Conservation (phyloP, 2,113 vertebrate species). For the Atherinomorus stipes region DNA sequence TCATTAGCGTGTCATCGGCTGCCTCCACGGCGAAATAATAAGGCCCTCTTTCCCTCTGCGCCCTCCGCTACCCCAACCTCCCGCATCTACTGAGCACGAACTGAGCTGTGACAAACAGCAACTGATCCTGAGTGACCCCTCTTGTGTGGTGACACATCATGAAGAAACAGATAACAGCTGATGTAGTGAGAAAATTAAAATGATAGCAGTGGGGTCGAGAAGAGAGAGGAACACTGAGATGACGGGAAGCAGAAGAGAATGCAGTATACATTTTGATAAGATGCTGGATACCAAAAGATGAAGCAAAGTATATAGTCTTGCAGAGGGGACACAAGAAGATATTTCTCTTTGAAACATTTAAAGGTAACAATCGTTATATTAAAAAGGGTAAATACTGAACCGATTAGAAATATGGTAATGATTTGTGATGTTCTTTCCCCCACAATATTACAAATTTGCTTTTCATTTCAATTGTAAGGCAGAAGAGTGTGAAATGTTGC, state of each 20-base stretch:
- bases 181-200: conserved; percentile 68
- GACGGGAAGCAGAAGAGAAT: conserved; percentile 18
- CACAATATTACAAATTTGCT: background rate
- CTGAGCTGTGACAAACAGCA: conserved; percentile 52
- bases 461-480: background rate
- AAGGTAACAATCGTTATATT: conserved; percentile 53
- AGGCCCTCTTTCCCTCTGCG: conserved; percentile 52
- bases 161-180: conserved; percentile 62
- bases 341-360: background rate
- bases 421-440: background rate
- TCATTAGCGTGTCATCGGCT: conserved; percentile 83
- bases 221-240: conserved; percentile 11
- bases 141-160: conserved; percentile 58
- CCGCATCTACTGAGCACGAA: conserved; percentile 56
- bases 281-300: background rate
- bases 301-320: background rate
- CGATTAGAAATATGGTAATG: too few species aligned
- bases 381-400: conserved; percentile 27
- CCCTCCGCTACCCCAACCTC: conserved; percentile 31
- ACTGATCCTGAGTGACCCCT: conserved; percentile 65
- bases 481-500: background rate
- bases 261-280: conserved; percentile 28
- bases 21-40: conserved; percentile 83
- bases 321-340: background rate
- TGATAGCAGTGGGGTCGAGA: conserved; percentile 42